Evolutionary conservation across 2,888 invertebrate genomes (phyloP), one percentile per base, ranked within the genome.

Genomic region (Pyralis farinalis): DNA sequence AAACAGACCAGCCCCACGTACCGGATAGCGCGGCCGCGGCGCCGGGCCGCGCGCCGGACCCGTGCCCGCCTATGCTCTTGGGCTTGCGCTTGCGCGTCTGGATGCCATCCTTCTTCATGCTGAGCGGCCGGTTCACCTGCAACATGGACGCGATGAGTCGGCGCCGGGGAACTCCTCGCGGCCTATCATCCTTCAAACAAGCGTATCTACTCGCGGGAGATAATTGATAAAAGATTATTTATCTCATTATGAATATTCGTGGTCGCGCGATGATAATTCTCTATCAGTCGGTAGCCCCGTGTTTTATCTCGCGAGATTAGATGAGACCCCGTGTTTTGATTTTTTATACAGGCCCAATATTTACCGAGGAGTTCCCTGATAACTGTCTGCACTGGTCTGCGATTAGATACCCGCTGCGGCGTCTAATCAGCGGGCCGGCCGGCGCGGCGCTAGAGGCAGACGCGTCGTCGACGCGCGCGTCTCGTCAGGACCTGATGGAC

Each of bases 91-190:
- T 99, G 51, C 98, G 91, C 38, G 98, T 98, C 88, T 99, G 98
- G 70, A 99, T 99, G 34, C 98, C 98, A 56, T 99, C 99, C 85
- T 99, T 99, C 86, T 98, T 98, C 98, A 99, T 99, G 60, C 97
- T 97, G 58, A 97, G 90, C 39, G 99, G 99, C 53, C 99, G 94
- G 80, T 96, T 95, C 46, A 97, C 95, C 97, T 97, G 91, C 51
- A 71, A 71, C 16, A 16, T 4, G 42, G 40, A n/a, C 43, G 38
- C 43, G 44, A 28, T 37, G 11, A 30, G 47, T 45, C 49, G 47
- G 53, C 22, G 22, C 16, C 49, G 75, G 84, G 82, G 51, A 84
- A 78, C 73, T 71, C 83, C 79, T 67, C 73, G 66, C 77, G 61
- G 64, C 76, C 71, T 86, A 87, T 87, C 87, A 85, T 85, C 85